These are phyloP conservation scores for Harlomillsia oculata DNA, from an alignment of 1,140 invertebrate species.

Conservation along the genomic window DNA sequence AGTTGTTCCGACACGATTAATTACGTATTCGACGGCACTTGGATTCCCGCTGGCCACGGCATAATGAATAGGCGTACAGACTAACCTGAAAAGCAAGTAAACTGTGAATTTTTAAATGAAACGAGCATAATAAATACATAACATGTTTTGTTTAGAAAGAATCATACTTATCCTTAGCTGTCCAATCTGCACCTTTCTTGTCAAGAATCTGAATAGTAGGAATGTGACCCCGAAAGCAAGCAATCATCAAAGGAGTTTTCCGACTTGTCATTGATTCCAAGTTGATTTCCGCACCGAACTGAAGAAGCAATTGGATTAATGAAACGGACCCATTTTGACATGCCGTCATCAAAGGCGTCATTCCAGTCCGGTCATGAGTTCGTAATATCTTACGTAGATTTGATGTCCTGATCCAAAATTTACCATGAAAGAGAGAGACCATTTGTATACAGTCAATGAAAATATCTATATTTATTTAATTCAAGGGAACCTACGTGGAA, in stretches of 20 bases:
- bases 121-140: background rate
- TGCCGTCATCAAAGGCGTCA: conserved; percentile 26
- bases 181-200: conserved; percentile 13
- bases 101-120: background rate
- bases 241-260: conserved; percentile 20
- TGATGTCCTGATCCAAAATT: background rate
- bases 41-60: conserved; percentile 17
- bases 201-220: conserved; percentile 16
- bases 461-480: background rate
- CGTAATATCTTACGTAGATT: conserved; percentile 1
- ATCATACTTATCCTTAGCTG: conserved; percentile 7
- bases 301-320: conserved; percentile 10
- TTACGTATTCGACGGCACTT: conserved; percentile 1
- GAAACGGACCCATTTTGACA: conserved; percentile 23
- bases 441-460: too few relatives aligned
- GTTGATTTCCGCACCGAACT: conserved; percentile 13
- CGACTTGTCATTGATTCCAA: background rate
- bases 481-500: conserved; percentile 9
- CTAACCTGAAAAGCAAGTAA: conserved; percentile 10
- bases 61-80: conserved; percentile 23
- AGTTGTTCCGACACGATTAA: conserved; percentile 7
- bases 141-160: background rate
- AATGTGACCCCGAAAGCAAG: conserved; percentile 10
- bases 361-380: conserved; percentile 17
- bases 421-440: background rate